A percentile compares a stretch with the other conserved stretches of the same genome.
These are phyloP conservation scores for Drosophila gunungcola DNA, from an alignment of 1,140 invertebrate genomes.

Conservation along the genomic window DNA sequence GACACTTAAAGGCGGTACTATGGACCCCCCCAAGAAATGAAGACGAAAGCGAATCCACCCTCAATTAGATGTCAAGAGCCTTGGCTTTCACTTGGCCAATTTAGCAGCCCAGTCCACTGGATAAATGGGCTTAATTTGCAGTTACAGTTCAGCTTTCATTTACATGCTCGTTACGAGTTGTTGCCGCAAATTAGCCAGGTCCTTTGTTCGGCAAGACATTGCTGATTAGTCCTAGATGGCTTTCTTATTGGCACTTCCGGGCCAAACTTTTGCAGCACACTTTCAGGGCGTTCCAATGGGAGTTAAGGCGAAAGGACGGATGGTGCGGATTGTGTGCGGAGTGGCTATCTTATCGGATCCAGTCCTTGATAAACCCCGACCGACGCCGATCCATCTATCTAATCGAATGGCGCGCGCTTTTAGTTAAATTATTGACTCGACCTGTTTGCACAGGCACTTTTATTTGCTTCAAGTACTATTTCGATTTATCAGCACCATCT, in stretches of 20 bases:
- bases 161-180: conserved; percentile 75
- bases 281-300: conserved; percentile 16
- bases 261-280: conserved; percentile 52
- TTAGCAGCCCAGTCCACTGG: conserved; percentile 6
- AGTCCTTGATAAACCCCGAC: conserved; percentile 40
- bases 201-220: conserved; percentile 34
- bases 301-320: neutral
- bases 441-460: conserved; percentile 53
- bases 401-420: conserved; percentile 53
- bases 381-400: conserved; percentile 52
- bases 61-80: conserved; percentile 71
- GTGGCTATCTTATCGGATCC: conserved; percentile 38
- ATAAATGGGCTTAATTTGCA: conserved; percentile 19
- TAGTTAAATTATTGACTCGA: conserved; percentile 67
- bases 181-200: conserved; percentile 74
- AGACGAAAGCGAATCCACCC: conserved; percentile 64
- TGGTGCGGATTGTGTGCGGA: neutral
- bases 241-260: conserved; percentile 73
- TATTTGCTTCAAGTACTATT: conserved; percentile 55
- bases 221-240: conserved; percentile 51
- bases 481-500: conserved; percentile 42
- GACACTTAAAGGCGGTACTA: conserved; percentile 60
- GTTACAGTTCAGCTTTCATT: conserved; percentile 68
- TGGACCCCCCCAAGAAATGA: conserved; percentile 36
- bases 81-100: conserved; percentile 36